These are phyloP conservation scores for Thera britannica DNA, from an alignment of 2,888 invertebrate species.

Conservation along the genomic window DNA sequence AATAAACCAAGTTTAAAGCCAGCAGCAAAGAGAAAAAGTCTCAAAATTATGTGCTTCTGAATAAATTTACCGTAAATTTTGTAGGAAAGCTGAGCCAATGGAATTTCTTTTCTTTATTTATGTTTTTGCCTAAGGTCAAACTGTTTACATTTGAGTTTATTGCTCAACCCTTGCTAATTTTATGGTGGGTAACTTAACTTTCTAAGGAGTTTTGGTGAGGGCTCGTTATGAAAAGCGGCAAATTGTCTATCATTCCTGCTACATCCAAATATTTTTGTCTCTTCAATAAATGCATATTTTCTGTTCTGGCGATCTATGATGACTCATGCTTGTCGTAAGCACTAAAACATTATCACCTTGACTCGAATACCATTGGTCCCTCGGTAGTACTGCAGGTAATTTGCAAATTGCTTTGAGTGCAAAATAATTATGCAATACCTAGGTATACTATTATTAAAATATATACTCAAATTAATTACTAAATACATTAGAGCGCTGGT, in stretches of 20 bases:
- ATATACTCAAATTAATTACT: too few relatives aligned
- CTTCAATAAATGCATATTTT: too few relatives aligned
- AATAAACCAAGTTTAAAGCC: constrained; percentile 26
- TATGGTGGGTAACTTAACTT: constrained; percentile 23
- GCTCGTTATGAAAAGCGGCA: not conserved
- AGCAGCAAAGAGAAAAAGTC: constrained; percentile 22
- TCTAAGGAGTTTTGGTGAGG: constrained; percentile 15
- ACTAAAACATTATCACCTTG: constrained; percentile 28
- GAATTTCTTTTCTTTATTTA: constrained; percentile 38
- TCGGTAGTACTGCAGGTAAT: constrained; percentile 19
- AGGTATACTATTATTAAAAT: constrained; percentile 6
- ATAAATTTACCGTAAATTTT: constrained; percentile 42
- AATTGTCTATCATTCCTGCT: constrained; percentile 7
- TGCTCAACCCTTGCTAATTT: constrained; percentile 39
- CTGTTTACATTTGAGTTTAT: constrained; percentile 38
- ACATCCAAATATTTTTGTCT: not conserved
- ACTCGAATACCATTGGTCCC: constrained; percentile 24
- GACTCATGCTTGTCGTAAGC: constrained; percentile 10
- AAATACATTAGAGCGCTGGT: too few relatives aligned
- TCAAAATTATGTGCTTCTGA: constrained; percentile 37
- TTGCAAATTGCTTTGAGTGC: constrained; percentile 21
- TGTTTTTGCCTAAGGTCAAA: constrained; percentile 36
- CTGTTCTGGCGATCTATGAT: not conserved
- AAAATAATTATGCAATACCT: constrained; percentile 29
- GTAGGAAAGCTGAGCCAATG: constrained; percentile 34